These are phyloP conservation scores for Aulostomus chinensis DNA, from an alignment of 2,797 vertebrate species.

Conservation along the genomic window DNA sequence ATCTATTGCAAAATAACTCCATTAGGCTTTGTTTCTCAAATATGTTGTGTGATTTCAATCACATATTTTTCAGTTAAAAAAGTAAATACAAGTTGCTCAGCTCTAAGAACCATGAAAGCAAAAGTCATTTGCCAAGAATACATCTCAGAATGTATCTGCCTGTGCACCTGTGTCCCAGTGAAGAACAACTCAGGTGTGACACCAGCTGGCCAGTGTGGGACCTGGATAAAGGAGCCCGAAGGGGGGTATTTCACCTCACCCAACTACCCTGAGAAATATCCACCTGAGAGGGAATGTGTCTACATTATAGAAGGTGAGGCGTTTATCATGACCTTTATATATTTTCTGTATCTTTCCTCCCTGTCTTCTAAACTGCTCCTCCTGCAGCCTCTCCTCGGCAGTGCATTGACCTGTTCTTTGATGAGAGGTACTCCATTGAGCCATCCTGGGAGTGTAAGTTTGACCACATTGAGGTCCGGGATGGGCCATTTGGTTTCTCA, in stretches of 20 bases:
- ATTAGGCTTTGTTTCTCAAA: no score
- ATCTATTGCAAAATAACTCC: no score
- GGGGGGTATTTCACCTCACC: slow-evolving; percentile 96
- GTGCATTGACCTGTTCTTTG: slow-evolving; percentile 96
- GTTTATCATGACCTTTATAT: no score
- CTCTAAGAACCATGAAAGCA: no score
- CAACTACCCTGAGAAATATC: slow-evolving; percentile 97
- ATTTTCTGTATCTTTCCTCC: no score
- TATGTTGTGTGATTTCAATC: no score
- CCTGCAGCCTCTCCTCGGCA: slow-evolving; percentile 90
- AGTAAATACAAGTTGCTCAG: no score
- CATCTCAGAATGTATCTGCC: no score
- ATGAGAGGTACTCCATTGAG: slow-evolving; percentile 95
- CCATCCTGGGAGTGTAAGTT: slow-evolving; percentile 99
- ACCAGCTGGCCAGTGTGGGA: slow-evolving; percentile 90
- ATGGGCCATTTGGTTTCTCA: slow-evolving; percentile 96
- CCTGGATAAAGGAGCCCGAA: slow-evolving; percentile 91
- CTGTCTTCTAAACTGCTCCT: no score
- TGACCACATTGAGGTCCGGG: slow-evolving; percentile 97
- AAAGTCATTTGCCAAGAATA: no score
- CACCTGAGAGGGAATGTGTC: slow-evolving; percentile 93
- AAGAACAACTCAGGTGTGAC: slow-evolving; percentile 91
- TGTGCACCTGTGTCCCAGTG: slow-evolving; percentile 71
- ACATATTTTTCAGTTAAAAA: no score
- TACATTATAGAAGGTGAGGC: slow-evolving; percentile 97